phyloP scores from a whole-genome alignment of 2,888 invertebrate species.

The Dynastes maya region DNA sequence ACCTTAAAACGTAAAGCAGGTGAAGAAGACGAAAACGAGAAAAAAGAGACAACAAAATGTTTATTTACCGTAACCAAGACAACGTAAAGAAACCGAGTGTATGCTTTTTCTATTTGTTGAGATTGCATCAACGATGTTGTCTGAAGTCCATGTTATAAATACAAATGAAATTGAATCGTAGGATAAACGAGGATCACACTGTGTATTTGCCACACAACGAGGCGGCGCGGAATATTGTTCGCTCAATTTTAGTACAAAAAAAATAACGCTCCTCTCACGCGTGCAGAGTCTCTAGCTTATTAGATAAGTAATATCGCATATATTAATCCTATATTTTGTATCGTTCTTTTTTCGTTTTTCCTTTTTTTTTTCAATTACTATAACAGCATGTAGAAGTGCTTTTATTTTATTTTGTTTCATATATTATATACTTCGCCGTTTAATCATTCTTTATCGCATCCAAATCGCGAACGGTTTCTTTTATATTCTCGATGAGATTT shows the following conservation, averaged over 20 bases:
- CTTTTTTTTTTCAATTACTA: neutral
- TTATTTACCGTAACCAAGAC: slow-evolving; percentile 30
- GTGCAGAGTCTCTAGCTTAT: slow-evolving; percentile 15
- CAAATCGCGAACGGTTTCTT: slow-evolving; percentile 6
- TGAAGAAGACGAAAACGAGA: slow-evolving; percentile 5
- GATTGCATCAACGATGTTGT: slow-evolving; percentile 32
- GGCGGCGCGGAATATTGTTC: slow-evolving; percentile 14
- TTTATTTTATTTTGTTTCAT: neutral
- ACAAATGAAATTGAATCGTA: slow-evolving; percentile 11
- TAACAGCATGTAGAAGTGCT: slow-evolving; percentile 28
- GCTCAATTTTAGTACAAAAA: slow-evolving; percentile 45
- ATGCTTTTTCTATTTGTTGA: slow-evolving; percentile 25
- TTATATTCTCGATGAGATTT: slow-evolving; percentile 10
- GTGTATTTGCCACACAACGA: slow-evolving; percentile 1
- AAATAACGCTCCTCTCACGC: neutral
- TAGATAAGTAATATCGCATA: slow-evolving; percentile 24
- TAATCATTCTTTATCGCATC: slow-evolving; percentile 11
- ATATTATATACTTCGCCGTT: neutral
- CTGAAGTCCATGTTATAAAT: slow-evolving; percentile 30
- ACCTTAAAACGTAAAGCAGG: slow-evolving; percentile 13
- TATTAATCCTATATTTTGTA: slow-evolving; percentile 8
- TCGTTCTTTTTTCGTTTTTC: neutral
- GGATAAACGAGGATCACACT: neutral
- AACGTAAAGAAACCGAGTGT: slow-evolving; percentile 30
- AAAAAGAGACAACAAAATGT: slow-evolving; percentile 25